Evolutionary conservation across 2,888 invertebrate species (phyloP).

Genomic region (Pollenia labialis): DNA sequence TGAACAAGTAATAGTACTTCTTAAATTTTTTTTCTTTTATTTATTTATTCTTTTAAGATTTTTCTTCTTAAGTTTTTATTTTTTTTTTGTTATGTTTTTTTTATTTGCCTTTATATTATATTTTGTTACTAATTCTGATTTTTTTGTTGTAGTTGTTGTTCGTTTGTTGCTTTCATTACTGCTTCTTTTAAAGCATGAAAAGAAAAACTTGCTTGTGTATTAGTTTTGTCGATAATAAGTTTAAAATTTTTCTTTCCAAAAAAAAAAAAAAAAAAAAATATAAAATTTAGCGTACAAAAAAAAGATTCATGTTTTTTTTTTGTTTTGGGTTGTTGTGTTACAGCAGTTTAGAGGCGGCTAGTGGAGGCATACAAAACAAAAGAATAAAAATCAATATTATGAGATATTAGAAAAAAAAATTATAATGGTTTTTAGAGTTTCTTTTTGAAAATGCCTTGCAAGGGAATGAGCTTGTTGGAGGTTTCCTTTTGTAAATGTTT

Average conservation of each 20-base stretch:
- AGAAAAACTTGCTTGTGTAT: conserved; percentile 71
- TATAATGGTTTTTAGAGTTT: conserved; percentile 55
- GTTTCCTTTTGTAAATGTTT: conserved; percentile 24
- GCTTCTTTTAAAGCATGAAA: conserved; percentile 35
- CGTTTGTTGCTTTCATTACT: conserved; percentile 44
- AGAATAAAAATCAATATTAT: conserved; percentile 65
- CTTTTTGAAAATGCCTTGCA: conserved; percentile 12
- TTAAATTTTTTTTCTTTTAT: conserved; percentile 41
- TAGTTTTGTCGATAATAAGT: conserved; percentile 76
- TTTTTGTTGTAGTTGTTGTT: conserved; percentile 19
- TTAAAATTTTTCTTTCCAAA: conserved; percentile 70
- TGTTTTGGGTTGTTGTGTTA: conserved; percentile 1
- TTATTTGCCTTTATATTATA: conserved; percentile 43
- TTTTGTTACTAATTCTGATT: conserved; percentile 61
- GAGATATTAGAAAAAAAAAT: conserved; percentile 63
- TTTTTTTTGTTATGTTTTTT: background rate
- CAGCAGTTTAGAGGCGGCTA: background rate
- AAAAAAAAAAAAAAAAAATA: background rate
- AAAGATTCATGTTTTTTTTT: conserved; percentile 53
- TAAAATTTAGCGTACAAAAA: background rate
- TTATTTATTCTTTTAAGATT: conserved; percentile 54
- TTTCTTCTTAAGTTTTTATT: conserved; percentile 32
- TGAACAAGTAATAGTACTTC: conserved; percentile 51
- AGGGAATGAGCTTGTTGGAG: conserved; percentile 4
- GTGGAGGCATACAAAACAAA: conserved; percentile 33